Percentiles rank a stretch among this genome's conserved stretches.
Conservation (phyloP, 2,797 vertebrate species). For the Danio aesculapii region DNA sequence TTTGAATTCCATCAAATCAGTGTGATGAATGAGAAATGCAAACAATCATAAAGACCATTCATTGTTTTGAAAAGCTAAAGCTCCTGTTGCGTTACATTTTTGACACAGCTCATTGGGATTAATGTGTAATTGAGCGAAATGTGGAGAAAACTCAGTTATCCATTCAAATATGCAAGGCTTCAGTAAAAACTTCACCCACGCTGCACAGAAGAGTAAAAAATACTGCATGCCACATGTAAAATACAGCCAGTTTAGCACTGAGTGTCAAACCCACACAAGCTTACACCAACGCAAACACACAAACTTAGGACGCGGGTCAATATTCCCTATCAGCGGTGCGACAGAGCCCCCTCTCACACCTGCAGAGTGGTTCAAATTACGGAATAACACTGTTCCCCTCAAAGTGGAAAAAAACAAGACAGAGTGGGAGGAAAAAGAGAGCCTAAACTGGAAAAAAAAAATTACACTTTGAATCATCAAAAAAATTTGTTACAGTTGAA, state of each 20-base stretch:
- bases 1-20: not conserved
- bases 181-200: not conserved
- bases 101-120: not conserved
- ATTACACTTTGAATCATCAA: no score
- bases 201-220: not conserved
- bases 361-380: conserved; percentile 30
- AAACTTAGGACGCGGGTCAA: conserved; percentile 16
- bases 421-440: not conserved
- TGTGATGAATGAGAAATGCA: not conserved
- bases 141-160: not conserved
- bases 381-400: conserved; percentile 27
- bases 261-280: not conserved
- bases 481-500: no score
- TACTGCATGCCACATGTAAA: conserved; percentile 21
- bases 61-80: not conserved
- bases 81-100: not conserved
- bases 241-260: conserved; percentile 14
- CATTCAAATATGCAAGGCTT: conserved; percentile 5
- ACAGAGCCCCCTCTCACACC: conserved; percentile 36
- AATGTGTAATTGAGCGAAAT: conserved; percentile 1
- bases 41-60: not conserved
- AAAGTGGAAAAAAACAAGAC: conserved; percentile 25
- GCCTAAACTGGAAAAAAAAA: not conserved
- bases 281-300: conserved; percentile 25
- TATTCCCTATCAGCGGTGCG: conserved; percentile 44